Conservation (phyloP, 2,888 invertebrate species). For the Bombylius major region DNA sequence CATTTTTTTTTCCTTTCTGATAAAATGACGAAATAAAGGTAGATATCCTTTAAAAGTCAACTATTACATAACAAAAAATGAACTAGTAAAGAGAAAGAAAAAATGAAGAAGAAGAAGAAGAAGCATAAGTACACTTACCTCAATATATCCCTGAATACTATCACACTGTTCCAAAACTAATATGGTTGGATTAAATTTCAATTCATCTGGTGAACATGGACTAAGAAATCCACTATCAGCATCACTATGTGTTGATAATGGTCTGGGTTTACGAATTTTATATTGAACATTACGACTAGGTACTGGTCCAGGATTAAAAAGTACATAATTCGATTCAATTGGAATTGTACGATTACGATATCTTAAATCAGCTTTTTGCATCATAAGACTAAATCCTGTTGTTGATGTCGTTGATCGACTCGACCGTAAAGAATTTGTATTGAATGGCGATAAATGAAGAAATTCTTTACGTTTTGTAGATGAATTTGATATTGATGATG, state of each 20-base stretch:
- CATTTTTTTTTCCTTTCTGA: too few species aligned
- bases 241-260: constrained; percentile 41
- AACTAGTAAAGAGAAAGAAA: neutral
- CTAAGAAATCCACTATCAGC: constrained; percentile 52
- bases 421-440: constrained; percentile 18
- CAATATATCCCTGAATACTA: constrained; percentile 36
- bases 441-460: constrained; percentile 31
- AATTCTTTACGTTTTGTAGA: constrained; percentile 19
- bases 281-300: constrained; percentile 33
- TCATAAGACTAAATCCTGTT: neutral
- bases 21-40: too few species aligned
- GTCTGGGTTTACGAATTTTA: constrained; percentile 32
- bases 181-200: constrained; percentile 30
- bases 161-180: constrained; percentile 35
- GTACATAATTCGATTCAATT: constrained; percentile 34
- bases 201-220: constrained; percentile 47
- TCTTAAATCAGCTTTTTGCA: constrained; percentile 16
- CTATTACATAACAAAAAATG: neutral
- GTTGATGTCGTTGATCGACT: constrained; percentile 9
- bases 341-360: constrained; percentile 32
- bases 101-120: too few species aligned
- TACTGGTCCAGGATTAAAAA: constrained; percentile 35
- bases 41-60: too few species aligned
- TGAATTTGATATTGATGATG: neutral
- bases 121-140: constrained; percentile 23